Percentiles rank a stretch among this genome's conserved stretches.
Conservation (phyloP, 2,113 vertebrate species). For the Hassar affinis region DNA sequence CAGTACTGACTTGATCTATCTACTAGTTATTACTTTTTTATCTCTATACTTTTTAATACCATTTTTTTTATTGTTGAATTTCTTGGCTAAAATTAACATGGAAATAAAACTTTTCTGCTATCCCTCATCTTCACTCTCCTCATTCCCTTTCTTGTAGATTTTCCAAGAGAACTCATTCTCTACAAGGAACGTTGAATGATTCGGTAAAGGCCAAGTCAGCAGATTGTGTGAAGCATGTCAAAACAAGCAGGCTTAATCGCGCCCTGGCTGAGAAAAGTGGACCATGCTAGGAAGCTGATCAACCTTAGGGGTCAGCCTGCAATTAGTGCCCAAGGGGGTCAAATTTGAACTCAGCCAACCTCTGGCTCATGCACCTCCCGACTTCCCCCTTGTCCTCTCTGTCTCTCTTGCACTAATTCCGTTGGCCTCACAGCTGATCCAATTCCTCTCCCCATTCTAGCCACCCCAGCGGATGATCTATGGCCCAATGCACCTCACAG, state of each 20-base stretch:
- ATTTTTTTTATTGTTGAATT: not conserved
- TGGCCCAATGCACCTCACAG: conserved; percentile 72
- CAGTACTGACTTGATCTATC: not conserved
- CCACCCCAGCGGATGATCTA: conserved; percentile 53
- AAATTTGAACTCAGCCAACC: conserved; percentile 43
- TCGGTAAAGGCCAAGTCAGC: conserved; percentile 52
- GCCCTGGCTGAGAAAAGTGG: conserved; percentile 57
- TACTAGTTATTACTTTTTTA: not conserved
- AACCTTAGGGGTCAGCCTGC: conserved; percentile 64
- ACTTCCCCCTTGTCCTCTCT: conserved; percentile 22
- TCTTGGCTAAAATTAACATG: not conserved
- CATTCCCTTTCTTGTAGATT: not conserved
- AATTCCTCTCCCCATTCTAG: conserved; percentile 10
- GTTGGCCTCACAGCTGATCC: conserved; percentile 39
- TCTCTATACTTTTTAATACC: not conserved
- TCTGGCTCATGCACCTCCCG: conserved; percentile 11
- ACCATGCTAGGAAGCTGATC: conserved; percentile 56
- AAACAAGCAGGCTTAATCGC: conserved; percentile 71
- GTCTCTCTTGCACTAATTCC: conserved; percentile 42
- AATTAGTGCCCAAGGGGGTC: conserved; percentile 68
- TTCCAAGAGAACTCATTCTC: not conserved
- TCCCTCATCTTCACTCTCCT: not conserved
- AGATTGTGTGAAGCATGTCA: conserved; percentile 72
- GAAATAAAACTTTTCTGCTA: not conserved
- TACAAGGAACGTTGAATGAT: conserved; percentile 65